These are phyloP conservation scores for Myrmecobius fasciatus DNA, from an alignment of 2,113 vertebrate genomes.

Conservation along the genomic window DNA sequence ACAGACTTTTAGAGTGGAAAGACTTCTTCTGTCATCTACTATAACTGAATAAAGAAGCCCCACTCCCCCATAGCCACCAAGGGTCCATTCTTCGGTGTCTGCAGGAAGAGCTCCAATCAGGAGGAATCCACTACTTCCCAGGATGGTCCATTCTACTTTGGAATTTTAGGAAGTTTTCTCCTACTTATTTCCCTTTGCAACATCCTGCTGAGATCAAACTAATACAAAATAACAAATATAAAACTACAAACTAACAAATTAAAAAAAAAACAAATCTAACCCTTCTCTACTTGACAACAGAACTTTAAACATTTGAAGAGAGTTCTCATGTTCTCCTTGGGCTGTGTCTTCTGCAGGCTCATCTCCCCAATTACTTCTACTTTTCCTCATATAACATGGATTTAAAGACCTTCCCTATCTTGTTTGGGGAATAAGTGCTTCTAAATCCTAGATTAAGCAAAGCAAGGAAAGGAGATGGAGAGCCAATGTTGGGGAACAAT, in stretches of 20 bases:
- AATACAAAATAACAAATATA: no score
- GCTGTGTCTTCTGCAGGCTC: not conserved
- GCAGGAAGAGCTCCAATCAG: not conserved
- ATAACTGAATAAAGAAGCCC: not conserved
- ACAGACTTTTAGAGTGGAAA: no score
- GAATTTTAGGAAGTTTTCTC: not conserved
- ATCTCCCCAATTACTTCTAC: not conserved
- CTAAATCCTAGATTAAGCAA: not conserved
- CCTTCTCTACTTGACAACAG: not conserved
- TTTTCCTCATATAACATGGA: not conserved
- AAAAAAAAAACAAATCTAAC: not conserved
- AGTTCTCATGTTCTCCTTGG: not conserved
- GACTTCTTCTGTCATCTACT: not conserved
- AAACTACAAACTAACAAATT: not conserved
- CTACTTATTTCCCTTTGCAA: not conserved
- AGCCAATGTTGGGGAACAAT: not conserved
- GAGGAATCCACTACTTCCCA: not conserved
- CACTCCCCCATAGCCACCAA: not conserved
- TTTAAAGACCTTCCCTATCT: not conserved
- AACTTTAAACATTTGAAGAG: not conserved
- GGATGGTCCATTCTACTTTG: not conserved
- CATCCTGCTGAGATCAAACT: not conserved
- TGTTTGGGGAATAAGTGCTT: not conserved
- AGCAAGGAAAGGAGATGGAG: not conserved
- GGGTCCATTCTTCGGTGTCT: no score